phyloP scores from a whole-genome alignment of 2,113 vertebrate genomes.

The Gavialis gangeticus region DNA sequence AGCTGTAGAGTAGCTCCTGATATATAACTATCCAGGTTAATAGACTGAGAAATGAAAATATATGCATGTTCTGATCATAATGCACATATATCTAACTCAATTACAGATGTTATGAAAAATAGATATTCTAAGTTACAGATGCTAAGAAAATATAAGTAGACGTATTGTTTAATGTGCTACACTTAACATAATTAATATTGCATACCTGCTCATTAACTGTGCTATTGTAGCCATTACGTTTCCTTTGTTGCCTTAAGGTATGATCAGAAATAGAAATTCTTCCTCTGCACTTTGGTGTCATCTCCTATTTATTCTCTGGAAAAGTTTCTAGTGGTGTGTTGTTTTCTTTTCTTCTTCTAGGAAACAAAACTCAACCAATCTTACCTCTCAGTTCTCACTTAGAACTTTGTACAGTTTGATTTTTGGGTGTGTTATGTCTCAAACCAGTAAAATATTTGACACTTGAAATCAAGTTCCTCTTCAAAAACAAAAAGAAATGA shows the following conservation, averaged over 20 bases:
- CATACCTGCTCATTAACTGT: conserved; percentile 75
- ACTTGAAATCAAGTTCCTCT: conserved; percentile 15
- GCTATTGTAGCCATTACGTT: conserved; percentile 40
- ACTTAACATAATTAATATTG: conserved; percentile 75
- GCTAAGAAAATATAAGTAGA: conserved; percentile 54
- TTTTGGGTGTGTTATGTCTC: not conserved
- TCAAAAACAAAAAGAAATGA: conserved; percentile 31
- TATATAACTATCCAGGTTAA: not conserved
- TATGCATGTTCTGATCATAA: not conserved
- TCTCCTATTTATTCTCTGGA: conserved; percentile 51
- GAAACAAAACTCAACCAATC: not conserved
- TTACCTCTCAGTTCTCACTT: not conserved
- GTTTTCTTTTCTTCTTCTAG: conserved; percentile 35
- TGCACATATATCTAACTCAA: not conserved
- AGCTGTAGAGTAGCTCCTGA: not conserved
- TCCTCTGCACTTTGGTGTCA: not conserved
- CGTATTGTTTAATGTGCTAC: conserved; percentile 70
- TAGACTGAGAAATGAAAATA: not conserved
- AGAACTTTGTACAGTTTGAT: conserved; percentile 4
- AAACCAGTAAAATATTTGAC: conserved; percentile 16
- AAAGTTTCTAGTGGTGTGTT: not conserved
- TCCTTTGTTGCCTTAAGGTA: conserved; percentile 70
- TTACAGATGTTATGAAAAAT: not conserved
- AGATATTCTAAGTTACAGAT: not conserved
- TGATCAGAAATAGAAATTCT: conserved; percentile 65